Percentiles rank a stretch among this genome's conserved stretches.
Evolutionary conservation across 2,113 vertebrate species (phyloP).

Genomic region (Lepidothrix coronata): DNA sequence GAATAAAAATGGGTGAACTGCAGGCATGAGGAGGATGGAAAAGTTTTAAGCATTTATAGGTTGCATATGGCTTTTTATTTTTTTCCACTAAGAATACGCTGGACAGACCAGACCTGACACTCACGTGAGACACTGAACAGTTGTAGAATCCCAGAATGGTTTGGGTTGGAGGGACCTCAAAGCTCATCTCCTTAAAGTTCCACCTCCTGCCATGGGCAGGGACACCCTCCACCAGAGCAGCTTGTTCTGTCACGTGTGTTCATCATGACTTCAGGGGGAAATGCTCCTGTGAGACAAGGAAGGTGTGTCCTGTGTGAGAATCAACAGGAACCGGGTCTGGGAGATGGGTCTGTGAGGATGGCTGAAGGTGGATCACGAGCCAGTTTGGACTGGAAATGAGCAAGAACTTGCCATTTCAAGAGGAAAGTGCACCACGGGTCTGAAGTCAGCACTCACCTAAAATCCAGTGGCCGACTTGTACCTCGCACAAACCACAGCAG

Average conservation of each 20-base stretch:
- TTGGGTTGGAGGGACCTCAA: not conserved
- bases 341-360: rapidly evolving
- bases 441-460: not conserved
- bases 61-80: not conserved
- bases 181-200: not conserved
- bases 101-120: not conserved
- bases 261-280: not conserved
- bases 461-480: not conserved
- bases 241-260: not conserved
- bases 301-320: rapidly evolving
- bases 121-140: not conserved
- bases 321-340: not conserved
- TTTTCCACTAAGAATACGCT: not conserved
- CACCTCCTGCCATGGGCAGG: not conserved
- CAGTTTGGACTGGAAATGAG: not conserved
- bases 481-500: not conserved
- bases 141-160: not conserved
- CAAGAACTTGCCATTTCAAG: not conserved
- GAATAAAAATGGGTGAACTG: not conserved
- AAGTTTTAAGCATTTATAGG: not conserved
- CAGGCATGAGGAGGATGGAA: not conserved
- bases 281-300: not conserved
- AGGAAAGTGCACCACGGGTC: not conserved
- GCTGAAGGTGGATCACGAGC: not conserved
- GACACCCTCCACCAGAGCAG: not conserved